Conservation (phyloP, 2,888 invertebrate species). For the Eutolmus rufibarbis region DNA sequence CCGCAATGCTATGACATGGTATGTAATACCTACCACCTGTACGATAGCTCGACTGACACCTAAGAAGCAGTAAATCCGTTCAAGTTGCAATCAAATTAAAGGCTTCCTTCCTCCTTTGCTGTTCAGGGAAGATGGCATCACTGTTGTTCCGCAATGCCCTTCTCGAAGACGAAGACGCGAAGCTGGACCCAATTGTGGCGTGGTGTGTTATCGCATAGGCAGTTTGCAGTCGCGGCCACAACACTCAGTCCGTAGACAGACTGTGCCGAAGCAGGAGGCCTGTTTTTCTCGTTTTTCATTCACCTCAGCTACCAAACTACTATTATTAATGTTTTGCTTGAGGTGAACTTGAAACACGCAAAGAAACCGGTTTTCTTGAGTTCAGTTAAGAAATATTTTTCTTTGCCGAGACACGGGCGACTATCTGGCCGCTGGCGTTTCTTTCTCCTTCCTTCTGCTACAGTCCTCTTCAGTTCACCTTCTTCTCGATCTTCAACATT, state of each 20-base stretch:
- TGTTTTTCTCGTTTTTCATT: conserved; percentile 6
- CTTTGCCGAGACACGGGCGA: not conserved
- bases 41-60: not conserved
- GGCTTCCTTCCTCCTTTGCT: not conserved
- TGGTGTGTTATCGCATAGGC: not conserved
- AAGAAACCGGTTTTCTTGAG: conserved; percentile 24
- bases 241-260: conserved; percentile 1
- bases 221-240: not conserved
- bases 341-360: conserved; percentile 29
- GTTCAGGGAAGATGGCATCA: not conserved
- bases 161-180: not conserved
- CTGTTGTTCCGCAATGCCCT: conserved; percentile 13
- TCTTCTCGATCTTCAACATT: conserved; percentile 25
- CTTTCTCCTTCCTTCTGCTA: not conserved
- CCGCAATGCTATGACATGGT: not conserved
- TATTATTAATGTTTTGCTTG: conserved; percentile 34
- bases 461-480: not conserved
- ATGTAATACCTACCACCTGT: not conserved
- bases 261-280: not conserved
- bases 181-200: not conserved
- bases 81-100: conserved; percentile 21
- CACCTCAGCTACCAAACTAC: conserved; percentile 19
- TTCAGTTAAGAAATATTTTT: conserved; percentile 35
- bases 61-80: conserved; percentile 17
- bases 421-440: not conserved